phyloP scores from a whole-genome alignment of 2,888 invertebrate species.

The Lacanobia wlatinum region DNA sequence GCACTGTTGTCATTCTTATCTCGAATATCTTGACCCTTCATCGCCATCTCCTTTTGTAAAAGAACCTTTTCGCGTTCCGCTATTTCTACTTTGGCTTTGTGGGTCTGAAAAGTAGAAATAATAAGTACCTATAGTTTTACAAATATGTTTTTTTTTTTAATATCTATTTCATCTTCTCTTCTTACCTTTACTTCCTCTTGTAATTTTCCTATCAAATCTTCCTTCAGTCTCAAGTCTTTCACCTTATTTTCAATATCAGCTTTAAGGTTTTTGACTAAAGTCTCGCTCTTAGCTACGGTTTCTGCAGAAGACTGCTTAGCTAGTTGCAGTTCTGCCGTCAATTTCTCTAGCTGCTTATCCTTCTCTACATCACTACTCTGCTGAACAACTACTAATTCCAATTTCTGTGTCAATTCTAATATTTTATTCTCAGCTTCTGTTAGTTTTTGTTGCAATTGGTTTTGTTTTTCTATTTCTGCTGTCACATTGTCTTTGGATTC shows the following conservation, averaged over 20 bases:
- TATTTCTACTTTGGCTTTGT: conserved; percentile 83
- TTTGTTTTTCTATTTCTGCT: conserved; percentile 82
- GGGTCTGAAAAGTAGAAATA: conserved; percentile 73
- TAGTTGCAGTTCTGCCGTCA: conserved; percentile 85
- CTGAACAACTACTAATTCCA: conserved; percentile 84
- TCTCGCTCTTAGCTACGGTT: conserved; percentile 80
- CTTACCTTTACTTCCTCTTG: conserved; percentile 86
- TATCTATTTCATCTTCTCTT: neutral
- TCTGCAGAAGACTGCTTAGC: conserved; percentile 81
- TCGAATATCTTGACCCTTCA: conserved; percentile 74
- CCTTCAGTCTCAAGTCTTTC: conserved; percentile 83
- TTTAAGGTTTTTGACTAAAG: conserved; percentile 80
- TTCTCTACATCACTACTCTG: conserved; percentile 84
- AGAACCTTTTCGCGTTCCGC: conserved; percentile 83
- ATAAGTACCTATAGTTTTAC: neutral
- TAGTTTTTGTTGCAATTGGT: conserved; percentile 81
- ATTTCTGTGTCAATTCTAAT: conserved; percentile 82
- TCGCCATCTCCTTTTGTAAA: conserved; percentile 81
- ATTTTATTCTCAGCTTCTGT: conserved; percentile 80
- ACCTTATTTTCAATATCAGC: conserved; percentile 83
- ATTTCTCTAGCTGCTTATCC: conserved; percentile 84
- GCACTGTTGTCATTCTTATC: conserved; percentile 87
- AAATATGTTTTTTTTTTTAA: no score
- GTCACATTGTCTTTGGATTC: conserved; percentile 83
- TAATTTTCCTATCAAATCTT: conserved; percentile 80